Evolutionary conservation across 2,797 vertebrate genomes (phyloP).

Genomic region (Xyrichtys novacula): DNA sequence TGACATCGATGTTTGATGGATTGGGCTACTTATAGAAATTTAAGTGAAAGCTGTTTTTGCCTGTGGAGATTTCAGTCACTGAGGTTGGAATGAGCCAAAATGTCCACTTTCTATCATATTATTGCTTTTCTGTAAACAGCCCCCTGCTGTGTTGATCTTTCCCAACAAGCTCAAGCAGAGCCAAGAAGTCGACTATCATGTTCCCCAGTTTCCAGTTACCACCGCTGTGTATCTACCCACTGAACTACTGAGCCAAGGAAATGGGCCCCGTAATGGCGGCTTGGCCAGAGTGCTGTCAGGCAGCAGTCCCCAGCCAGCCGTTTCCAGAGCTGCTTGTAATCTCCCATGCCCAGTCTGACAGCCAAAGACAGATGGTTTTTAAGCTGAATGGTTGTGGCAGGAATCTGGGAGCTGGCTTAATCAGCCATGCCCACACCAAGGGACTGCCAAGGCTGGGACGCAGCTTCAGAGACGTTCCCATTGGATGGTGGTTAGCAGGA

Average conservation of each 20-base stretch:
- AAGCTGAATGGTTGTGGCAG: constrained; percentile 84
- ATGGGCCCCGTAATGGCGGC: constrained; percentile 81
- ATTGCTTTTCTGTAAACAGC: constrained; percentile 44
- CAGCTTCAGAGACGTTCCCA: constrained; percentile 69
- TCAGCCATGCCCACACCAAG: constrained; percentile 72
- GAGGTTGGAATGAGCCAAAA: constrained; percentile 21
- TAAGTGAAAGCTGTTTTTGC: constrained; percentile 10
- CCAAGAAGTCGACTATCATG: constrained; percentile 70
- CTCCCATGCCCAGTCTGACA: constrained; percentile 82
- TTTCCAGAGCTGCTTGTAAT: constrained; percentile 85
- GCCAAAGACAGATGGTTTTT: constrained; percentile 86
- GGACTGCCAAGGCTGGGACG: constrained; percentile 75
- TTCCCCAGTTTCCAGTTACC: constrained; percentile 74
- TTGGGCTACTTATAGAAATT: constrained; percentile 15
- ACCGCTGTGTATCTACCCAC: constrained; percentile 75
- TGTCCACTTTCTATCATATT: constrained; percentile 32
- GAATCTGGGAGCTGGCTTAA: constrained; percentile 81
- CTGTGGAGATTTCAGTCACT: constrained; percentile 9
- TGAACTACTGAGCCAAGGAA: constrained; percentile 81
- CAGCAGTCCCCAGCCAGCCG: constrained; percentile 81
- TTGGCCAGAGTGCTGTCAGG: constrained; percentile 81
- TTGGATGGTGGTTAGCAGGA: constrained; percentile 66
- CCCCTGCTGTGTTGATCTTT: constrained; percentile 53
- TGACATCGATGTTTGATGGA: constrained; percentile 37
- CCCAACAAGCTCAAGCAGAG: constrained; percentile 53